Conservation (phyloP, 1,140 invertebrate genomes). For the Heterodera schachtii region DNA sequence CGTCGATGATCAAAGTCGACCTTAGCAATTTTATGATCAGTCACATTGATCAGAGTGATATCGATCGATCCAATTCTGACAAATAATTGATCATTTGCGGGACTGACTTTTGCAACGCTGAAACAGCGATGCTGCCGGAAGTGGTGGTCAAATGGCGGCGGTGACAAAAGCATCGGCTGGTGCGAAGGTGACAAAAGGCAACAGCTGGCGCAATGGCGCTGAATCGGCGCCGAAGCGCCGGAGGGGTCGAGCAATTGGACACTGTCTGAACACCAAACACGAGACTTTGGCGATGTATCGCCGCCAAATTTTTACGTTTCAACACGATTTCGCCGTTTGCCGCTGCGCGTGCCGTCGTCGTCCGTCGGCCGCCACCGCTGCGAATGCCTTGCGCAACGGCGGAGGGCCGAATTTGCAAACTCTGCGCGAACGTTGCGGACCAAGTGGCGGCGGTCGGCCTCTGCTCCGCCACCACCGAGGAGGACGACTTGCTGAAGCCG, state of each 20-base stretch:
- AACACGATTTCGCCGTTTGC: not conserved
- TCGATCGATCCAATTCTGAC: too few relatives aligned
- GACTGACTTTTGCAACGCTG: constrained; percentile 4
- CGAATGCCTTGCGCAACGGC: constrained; percentile 1
- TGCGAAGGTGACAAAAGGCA: not conserved
- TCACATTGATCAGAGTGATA: too few relatives aligned
- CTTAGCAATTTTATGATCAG: not conserved
- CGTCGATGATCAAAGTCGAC: not conserved
- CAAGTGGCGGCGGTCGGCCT: not conserved
- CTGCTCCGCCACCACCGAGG: not conserved
- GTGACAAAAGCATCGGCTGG: not conserved
- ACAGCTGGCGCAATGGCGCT: not conserved
- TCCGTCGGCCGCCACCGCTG: not conserved
- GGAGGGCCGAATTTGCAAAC: constrained; percentile 25
- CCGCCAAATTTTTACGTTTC: not conserved
- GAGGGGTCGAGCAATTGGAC: constrained; percentile 18
- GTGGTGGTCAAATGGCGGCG: not conserved
- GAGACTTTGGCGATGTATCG: not conserved
- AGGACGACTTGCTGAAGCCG: not conserved
- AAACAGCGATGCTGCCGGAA: constrained; percentile 3
- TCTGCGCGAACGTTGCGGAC: constrained; percentile 22
- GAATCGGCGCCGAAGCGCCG: not conserved
- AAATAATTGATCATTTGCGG: too few relatives aligned
- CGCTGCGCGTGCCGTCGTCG: not conserved
- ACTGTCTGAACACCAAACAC: constrained; percentile 13